These are phyloP conservation scores for Ctena decussata DNA, from an alignment of 2,888 invertebrate species.

Conservation along the genomic window DNA sequence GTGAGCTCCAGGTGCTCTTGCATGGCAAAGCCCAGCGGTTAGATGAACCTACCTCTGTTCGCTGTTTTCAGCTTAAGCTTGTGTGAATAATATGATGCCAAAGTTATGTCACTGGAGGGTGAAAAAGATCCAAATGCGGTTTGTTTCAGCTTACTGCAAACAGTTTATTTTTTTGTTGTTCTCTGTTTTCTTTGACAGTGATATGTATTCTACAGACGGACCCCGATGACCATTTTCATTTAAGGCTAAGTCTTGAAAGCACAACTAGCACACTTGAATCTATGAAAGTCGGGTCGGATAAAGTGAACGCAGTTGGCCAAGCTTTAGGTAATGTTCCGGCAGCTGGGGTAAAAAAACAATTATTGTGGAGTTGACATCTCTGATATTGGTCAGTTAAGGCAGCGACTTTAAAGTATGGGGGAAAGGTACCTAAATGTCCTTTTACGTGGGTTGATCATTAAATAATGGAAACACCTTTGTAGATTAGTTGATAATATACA, in stretches of 20 bases:
- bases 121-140: constrained; percentile 26
- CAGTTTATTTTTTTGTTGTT: constrained; percentile 11
- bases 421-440: constrained; percentile 24
- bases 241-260: constrained; percentile 42
- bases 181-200: constrained; percentile 23
- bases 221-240: no score
- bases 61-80: constrained; percentile 28
- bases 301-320: constrained; percentile 12
- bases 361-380: constrained; percentile 10
- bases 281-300: constrained; percentile 32
- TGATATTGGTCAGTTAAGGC: constrained; percentile 34
- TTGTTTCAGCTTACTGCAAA: constrained; percentile 5
- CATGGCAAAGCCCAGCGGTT: constrained; percentile 26
- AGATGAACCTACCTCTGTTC: constrained; percentile 26
- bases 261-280: constrained; percentile 23
- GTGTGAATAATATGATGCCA: constrained; percentile 23
- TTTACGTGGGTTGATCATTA: no score
- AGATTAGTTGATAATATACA: no score
- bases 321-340: not conserved
- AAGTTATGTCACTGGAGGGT: constrained; percentile 16
- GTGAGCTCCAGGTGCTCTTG: constrained; percentile 23
- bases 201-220: constrained; percentile 21
- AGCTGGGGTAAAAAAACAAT: not conserved
- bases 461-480: no score
- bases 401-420: constrained; percentile 25